Evolutionary conservation across 2,797 vertebrate genomes (phyloP), one percentile per base, ranked within the genome.

Genomic region (Sphaeramia orbicularis): DNA sequence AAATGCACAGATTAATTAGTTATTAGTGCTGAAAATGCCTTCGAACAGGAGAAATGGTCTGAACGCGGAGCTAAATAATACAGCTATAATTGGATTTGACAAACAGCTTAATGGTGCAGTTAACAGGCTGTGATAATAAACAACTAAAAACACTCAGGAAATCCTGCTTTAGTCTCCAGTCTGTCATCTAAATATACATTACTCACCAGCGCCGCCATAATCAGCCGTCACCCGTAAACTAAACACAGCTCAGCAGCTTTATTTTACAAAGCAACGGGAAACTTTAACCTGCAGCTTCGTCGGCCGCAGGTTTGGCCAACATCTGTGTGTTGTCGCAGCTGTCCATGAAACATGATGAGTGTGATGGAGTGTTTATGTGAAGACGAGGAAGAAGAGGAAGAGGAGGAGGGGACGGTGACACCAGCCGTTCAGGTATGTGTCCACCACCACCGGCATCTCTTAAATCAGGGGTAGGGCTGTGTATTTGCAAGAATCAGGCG

Each of bases 201-300:
- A 78, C 75, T 82, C 76, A 76, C 40, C 1, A 10, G 53, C 27
- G 2, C 55, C 19, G 38, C 40, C 71, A 75, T 50, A 78, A 88
- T 86, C 70, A 83, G 76, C 72, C 68, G 32, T 65, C 81, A 78
- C 77, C 71, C 71, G 72, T 80, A 60, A 72, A 82, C 80, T 76
- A 75, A 83, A 80, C 75, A 84, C 21, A 4, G 49, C 35, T 65
- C 27, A 12, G 7, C 0, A 50, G 35, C 62, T 68, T 81, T 76
- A 59, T 78, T 85, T 80, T 59, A n/a, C 60, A 61, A 78, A 58
- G 62, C 67, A 37, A 65, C 65, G 81, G 70, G 73, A 56, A 73
- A 74, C 71, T 65, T 78, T 83, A 69, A 65, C 15, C 18, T 18
- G 16, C 38, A 44, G 58, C 47, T 79, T 51, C 44, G 14, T 8